phyloP scores from a whole-genome alignment of 2,888 invertebrate species.

The Yponomeuta plumbellus region DNA sequence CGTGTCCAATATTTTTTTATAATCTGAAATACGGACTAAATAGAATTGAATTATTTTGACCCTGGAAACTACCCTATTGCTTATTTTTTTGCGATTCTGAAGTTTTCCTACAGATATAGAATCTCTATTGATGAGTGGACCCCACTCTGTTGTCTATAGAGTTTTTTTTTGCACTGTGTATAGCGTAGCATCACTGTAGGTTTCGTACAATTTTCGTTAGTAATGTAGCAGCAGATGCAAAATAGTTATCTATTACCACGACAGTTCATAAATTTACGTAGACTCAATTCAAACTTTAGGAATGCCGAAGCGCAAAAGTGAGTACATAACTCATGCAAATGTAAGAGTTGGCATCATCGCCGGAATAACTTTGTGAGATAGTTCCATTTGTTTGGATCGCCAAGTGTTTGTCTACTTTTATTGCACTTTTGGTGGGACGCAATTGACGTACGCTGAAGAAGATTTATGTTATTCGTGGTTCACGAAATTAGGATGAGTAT shows the following conservation, averaged over 20 bases:
- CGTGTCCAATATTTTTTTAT: no score
- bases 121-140: no score
- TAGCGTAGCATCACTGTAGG: no score
- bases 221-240: no score
- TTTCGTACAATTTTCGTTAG: no score
- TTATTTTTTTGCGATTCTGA: no score
- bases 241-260: neutral
- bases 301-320: conserved; percentile 26
- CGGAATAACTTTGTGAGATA: conserved; percentile 3
- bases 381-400: neutral
- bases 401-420: conserved; percentile 5
- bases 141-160: no score
- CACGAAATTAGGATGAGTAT: neutral
- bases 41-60: no score
- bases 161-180: no score
- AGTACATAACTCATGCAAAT: conserved; percentile 51
- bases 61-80: no score
- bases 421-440: neutral
- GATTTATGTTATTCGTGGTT: neutral
- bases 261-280: conserved; percentile 5
- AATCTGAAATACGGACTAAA: no score
- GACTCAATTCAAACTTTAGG: conserved; percentile 14
- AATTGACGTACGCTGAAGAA: neutral
- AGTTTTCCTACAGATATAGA: no score
- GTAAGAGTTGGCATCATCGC: conserved; percentile 34